These are phyloP conservation scores for Champsocephalus esox DNA, from an alignment of 2,797 vertebrate genomes.

Conservation along the genomic window DNA sequence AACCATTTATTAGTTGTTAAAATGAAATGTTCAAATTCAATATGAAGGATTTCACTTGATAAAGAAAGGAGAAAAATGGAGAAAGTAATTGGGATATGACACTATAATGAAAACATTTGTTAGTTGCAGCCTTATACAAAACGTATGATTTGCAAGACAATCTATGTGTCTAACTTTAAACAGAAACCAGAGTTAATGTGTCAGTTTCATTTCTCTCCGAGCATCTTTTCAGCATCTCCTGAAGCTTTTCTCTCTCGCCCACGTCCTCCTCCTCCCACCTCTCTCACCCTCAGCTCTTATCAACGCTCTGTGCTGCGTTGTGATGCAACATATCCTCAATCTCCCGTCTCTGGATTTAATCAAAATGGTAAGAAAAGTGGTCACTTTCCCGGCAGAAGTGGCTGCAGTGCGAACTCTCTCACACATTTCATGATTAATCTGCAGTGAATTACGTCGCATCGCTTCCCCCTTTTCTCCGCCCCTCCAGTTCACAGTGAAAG, in stretches of 20 bases:
- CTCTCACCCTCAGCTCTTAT: slow-evolving; percentile 13
- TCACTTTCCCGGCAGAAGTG: neutral
- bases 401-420: slow-evolving; percentile 8
- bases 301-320: slow-evolving; percentile 6
- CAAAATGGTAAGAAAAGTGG: neutral
- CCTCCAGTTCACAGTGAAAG: slow-evolving; percentile 13
- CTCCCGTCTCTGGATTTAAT: neutral
- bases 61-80: no score
- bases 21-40: no score
- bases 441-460: slow-evolving; percentile 3
- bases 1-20: no score
- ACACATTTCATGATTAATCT: slow-evolving; percentile 12
- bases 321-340: neutral
- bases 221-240: slow-evolving; percentile 3
- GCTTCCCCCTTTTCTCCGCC: slow-evolving; percentile 11
- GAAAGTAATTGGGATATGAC: neutral
- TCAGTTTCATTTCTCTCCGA: neutral
- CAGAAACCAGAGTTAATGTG: neutral
- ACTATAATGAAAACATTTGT: neutral
- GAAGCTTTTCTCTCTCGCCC: slow-evolving; percentile 20
- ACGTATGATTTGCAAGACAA: neutral
- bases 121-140: neutral
- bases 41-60: no score
- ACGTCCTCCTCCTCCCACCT: slow-evolving; percentile 18
- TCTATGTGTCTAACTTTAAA: neutral